These are phyloP conservation scores for Oligia fasciuncula DNA, from an alignment of 2,888 invertebrate species.

Conservation along the genomic window DNA sequence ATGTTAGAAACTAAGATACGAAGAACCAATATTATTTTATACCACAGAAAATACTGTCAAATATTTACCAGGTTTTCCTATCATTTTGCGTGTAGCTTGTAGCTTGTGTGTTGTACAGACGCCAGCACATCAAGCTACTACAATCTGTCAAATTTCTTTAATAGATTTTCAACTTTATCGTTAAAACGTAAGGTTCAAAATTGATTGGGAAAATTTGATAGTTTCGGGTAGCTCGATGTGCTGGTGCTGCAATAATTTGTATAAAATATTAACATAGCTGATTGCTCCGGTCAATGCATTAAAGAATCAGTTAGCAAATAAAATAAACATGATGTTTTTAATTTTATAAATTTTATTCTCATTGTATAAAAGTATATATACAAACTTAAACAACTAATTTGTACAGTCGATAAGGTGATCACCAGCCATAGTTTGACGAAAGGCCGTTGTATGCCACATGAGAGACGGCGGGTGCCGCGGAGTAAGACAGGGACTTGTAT, in stretches of 20 bases:
- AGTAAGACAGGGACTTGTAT: conserved; percentile 85
- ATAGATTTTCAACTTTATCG: too few species aligned
- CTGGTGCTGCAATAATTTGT: too few species aligned
- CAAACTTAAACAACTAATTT: conserved; percentile 81
- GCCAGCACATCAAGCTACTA: too few species aligned
- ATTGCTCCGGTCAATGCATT: not conserved
- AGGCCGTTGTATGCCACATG: conserved; percentile 92
- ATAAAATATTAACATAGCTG: not conserved
- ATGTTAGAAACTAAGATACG: conserved; percentile 30
- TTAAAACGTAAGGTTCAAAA: too few species aligned
- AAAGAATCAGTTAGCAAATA: not conserved
- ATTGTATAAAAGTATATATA: conserved; percentile 83
- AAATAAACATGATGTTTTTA: conserved; percentile 3
- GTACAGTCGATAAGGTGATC: conserved; percentile 81
- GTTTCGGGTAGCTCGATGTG: too few species aligned
- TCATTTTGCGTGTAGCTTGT: not conserved
- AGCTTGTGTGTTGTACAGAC: not conserved
- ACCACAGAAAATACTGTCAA: conserved; percentile 17
- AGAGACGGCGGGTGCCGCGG: conserved; percentile 90
- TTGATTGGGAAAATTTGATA: too few species aligned
- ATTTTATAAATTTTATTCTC: conserved; percentile 79
- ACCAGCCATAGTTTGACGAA: conserved; percentile 91
- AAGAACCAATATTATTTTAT: conserved; percentile 28
- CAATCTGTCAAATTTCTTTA: too few species aligned
- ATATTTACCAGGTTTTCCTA: not conserved